Base-by-base conservation (phyloP, 2,797 vertebrate species). In the Onychomys torridus region DNA sequence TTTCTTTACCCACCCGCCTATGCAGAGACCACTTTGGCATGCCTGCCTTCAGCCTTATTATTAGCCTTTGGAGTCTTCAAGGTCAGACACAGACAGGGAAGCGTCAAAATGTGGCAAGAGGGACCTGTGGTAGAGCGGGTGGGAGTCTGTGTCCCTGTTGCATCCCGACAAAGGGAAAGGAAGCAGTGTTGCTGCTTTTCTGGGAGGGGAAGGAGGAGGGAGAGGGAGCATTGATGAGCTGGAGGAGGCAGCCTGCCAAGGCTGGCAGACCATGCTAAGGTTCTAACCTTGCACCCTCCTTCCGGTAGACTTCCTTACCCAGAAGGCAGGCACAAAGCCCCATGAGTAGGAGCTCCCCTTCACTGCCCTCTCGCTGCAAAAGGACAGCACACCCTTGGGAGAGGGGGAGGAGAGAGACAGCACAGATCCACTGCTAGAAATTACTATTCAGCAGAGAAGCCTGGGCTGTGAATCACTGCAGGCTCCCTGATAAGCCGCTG, bases 401-500 rank as follows among this genome's bases (percentile, higher is more conserved):
- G 94, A 93, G 87, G 93, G 91, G 85, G 82, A 78, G 83, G 90
- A 91, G 89, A 46, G 43, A 91, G 34, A 32, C 4, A 90, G 95
- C 92, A 84, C 94, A 96, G 79, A 96, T 97, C 87, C 2, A 19
- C 49, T 46, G 23, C 92, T 87, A 93, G 91, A 98, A 98, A 98
- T 98, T 96, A 97, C 98, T 97, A 98, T 97, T 98, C 96, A 94
- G 69, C 97, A 95, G 90, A 93, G 12, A 34, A 97, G 57, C 17
- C 96, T 97, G 95, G 94, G 91, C 95, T 96, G 93, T 82, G 96
- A 98, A 97, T 98, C 97, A 97, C 97, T 98, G 97, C 97, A 97
- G 78, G 40, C 82, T 92, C 71, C 57, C 97, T 98, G 98, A 98
- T 98, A 99, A 98, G 96, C 73, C 0, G 0, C 0, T 92, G 91